Base-by-base conservation (phyloP, 2,888 invertebrate species). In the Thymelicus lineola region DNA sequence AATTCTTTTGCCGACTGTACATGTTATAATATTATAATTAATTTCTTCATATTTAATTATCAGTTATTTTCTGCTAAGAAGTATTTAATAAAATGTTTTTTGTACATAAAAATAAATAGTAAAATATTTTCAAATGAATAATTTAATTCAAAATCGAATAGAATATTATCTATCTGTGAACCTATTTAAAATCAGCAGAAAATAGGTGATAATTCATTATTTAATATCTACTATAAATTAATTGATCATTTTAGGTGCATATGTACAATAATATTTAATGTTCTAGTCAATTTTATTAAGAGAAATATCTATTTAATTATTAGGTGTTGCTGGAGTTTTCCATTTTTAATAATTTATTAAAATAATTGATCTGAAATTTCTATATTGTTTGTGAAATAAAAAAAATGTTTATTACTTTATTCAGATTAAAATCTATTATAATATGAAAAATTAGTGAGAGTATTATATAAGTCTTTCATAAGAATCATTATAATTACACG, bases 281-380 rank as follows among this genome's bases (percentile, higher is more conserved):
- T 82, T 89, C 90, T 91, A 91, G 90, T 91, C 91, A 91, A 90
- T 89, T 89, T 87, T 73, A 78, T 75, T 71, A 66, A 70, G 75
- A 75, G 59, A 60, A 65, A 55, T 72, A 15, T 15, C 15, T 50
- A 17, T 50, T 50, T 15, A 17, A 15, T 50, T 7, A 15, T 50
- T 50, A 50, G 17, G 6, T 50, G 17, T 50, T 50, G 15, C 48
- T 50, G 17, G 7, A 7, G n/a, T n/a, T n/a, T n/a, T n/a, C n/a
- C n/a, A 50, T 50, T 7, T 17, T 50, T 17, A 3, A 50, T 50
- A 17, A 1, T 15, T 17, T 15, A 7, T 15, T 50, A 15, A 50
- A 50, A 50, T 42, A 10, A 42, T 42, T 12, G 42, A 42, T 42
- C 42, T 42, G 42, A 42, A 42, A 42, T 42, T 42, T 42, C 17